Evolutionary conservation across 2,888 invertebrate genomes (phyloP), one percentile per base, ranked within the genome.

Genomic region (Acrobasis suavella): DNA sequence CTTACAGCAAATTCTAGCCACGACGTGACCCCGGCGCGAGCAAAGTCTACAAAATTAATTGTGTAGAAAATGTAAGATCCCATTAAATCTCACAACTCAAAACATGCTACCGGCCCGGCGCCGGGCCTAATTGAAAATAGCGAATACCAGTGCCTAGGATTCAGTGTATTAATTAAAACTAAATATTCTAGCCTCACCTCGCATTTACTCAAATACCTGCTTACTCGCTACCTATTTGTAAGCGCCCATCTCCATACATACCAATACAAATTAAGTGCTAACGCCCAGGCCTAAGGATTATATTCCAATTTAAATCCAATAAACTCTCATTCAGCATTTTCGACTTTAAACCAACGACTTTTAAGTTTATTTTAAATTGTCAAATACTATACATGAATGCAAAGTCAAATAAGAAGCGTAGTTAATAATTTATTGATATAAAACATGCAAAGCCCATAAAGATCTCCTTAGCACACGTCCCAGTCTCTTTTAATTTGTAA

Each of bases 391-490:
- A 81, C 82, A 83, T 84, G 83, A 86, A 89, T 86, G 85, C 85
- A 79, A 82, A 89, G 89, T 89, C 88, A 91, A 91, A 89, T 86
- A 90, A 86, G 89, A 84, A 87, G 86, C 85, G 89, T 87, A 85
- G 88, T 88, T 87, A 90, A 92, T 91, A 91, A 92, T 92, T 92
- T 92, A 92, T 92, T 91, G 91, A 91, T 91, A 89, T 91, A 90
- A 90, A 87, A 91, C 92, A 92, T 91, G 92, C 92, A 80, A 91
- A 89, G 89, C 87, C 91, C 91, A 91, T 92, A 91, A 91, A 91
- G 90, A 88, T 87, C 84, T 85, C 86, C 88, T 91, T 89, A 90
- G 89, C 90, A 89, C 87, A 87, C 86, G 89, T 89, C 85, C 85
- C 81, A 87, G 85, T 86, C 87, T 83, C 89, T 88, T 91, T 88